phyloP scores from a whole-genome alignment of 2,113 vertebrate species.

The Craseonycteris thonglongyai region DNA sequence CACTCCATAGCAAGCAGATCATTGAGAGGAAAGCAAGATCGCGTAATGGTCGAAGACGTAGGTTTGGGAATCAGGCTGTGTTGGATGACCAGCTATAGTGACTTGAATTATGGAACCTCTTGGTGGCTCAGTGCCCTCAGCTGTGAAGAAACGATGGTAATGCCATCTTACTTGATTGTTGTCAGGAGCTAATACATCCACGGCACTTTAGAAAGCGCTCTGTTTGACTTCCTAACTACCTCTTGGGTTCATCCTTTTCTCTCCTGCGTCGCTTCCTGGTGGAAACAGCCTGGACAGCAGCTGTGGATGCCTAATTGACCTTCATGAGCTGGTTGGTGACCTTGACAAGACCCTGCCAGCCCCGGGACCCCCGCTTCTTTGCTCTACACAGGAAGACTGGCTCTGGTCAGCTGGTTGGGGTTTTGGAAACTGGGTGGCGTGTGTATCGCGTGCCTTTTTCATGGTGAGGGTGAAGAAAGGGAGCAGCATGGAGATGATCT shows the following conservation, averaged over 20 bases:
- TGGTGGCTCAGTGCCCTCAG: background rate
- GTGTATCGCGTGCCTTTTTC: background rate
- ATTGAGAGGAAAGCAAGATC: background rate
- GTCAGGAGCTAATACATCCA: background rate
- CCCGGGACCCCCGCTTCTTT: background rate
- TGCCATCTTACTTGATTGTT: background rate
- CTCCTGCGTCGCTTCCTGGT: background rate
- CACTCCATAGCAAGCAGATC: background rate
- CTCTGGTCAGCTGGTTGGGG: background rate
- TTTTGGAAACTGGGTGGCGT: background rate
- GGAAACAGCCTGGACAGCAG: background rate
- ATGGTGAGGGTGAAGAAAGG: background rate
- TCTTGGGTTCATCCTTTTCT: background rate
- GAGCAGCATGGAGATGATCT: background rate
- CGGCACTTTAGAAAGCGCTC: background rate
- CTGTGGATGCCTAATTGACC: background rate
- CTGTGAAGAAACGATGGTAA: background rate
- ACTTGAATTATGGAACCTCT: background rate
- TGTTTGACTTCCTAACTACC: background rate
- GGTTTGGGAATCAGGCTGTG: background rate
- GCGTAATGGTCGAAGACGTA: background rate
- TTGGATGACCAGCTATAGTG: background rate
- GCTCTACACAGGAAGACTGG: background rate
- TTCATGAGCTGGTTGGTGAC: background rate
- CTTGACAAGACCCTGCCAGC: background rate